Percentiles rank a stretch among this genome's conserved stretches.
phyloP scores from a whole-genome alignment of 2,113 vertebrate species.

The Equus przewalskii region DNA sequence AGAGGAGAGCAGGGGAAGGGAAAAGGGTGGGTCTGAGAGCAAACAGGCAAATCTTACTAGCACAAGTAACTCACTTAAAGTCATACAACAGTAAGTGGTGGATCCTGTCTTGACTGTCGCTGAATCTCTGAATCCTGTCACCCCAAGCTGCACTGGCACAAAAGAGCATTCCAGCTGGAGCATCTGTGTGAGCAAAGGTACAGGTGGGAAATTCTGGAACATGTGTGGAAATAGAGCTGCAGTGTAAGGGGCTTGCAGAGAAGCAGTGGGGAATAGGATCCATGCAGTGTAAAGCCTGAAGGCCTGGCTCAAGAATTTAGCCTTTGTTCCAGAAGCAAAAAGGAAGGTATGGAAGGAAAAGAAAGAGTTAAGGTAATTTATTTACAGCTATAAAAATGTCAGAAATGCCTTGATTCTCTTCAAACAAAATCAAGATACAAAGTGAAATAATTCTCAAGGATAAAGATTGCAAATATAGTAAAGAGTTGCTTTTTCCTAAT shows the following conservation, averaged over 20 bases:
- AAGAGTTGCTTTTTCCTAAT: neutral
- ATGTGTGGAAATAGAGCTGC: neutral
- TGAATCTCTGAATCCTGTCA: neutral
- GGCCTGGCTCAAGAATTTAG: neutral
- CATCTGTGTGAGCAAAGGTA: neutral
- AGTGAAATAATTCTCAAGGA: neutral
- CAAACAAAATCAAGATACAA: conserved; percentile 45
- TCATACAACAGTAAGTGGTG: neutral
- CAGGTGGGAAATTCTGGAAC: neutral
- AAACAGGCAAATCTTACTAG: neutral
- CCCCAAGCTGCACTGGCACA: neutral
- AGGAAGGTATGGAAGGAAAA: neutral
- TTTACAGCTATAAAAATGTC: neutral
- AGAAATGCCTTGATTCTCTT: neutral
- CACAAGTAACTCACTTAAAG: neutral
- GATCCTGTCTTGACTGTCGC: neutral
- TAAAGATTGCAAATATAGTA: neutral
- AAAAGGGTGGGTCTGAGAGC: neutral
- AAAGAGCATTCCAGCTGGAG: neutral
- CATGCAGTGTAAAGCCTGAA: neutral
- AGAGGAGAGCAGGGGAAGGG: neutral
- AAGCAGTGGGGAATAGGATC: neutral
- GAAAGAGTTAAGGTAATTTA: neutral
- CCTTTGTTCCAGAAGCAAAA: neutral
- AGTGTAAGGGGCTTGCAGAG: neutral